These are phyloP conservation scores for Meteorus cinctellus DNA, from an alignment of 2,888 invertebrate genomes.

Conservation along the genomic window DNA sequence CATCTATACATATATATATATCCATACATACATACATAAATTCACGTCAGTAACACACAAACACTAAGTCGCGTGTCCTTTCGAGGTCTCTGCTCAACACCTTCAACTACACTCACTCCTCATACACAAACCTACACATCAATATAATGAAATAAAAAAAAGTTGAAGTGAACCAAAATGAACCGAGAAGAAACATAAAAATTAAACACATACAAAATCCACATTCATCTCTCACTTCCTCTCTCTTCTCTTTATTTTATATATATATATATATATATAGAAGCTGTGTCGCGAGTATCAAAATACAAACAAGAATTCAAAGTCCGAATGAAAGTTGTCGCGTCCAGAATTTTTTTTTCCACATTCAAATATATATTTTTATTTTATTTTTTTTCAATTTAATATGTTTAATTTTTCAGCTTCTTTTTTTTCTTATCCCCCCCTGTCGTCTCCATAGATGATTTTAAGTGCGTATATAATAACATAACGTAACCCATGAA, in stretches of 20 bases:
- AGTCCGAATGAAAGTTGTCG: slow-evolving; percentile 29
- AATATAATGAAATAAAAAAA: not conserved
- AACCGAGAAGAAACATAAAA: slow-evolving; percentile 4
- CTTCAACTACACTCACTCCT: not conserved
- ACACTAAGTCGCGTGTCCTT: slow-evolving; percentile 33
- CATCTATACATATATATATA: not conserved
- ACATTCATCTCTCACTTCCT: not conserved
- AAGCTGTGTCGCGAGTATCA: not conserved
- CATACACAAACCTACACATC: not conserved
- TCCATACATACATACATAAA: not conserved
- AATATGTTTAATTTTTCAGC: not conserved
- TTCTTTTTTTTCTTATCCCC: not conserved
- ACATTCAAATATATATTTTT: not conserved
- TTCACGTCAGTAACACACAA: not conserved
- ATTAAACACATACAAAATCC: not conserved
- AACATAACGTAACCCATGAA: slow-evolving; percentile 19
- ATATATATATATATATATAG: not conserved
- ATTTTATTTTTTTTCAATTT: not conserved
- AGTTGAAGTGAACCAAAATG: not conserved
- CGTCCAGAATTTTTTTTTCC: not conserved
- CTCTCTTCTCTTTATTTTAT: not conserved
- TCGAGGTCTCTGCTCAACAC: slow-evolving; percentile 38
- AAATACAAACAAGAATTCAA: slow-evolving; percentile 27
- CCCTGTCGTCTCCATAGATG: not conserved
- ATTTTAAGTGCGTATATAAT: slow-evolving; percentile 10